phyloP scores from a whole-genome alignment of 2,797 vertebrate species.

The Naso thynnoides region DNA sequence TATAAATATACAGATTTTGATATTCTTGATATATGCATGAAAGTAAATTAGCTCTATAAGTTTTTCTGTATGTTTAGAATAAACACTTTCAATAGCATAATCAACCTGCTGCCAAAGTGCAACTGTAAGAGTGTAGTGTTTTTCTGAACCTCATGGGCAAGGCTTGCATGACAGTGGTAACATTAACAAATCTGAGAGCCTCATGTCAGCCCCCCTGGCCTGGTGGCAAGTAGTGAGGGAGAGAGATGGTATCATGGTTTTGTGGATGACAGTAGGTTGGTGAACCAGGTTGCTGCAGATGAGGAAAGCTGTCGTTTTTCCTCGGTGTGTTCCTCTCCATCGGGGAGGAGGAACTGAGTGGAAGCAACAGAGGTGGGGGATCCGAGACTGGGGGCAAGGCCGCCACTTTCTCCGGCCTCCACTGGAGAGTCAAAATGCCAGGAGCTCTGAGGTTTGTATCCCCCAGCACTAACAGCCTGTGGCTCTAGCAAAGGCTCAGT shows the following conservation, averaged over 20 bases:
- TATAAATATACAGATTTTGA: slow-evolving; percentile 55
- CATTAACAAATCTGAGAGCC: slow-evolving; percentile 26
- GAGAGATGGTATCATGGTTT: slow-evolving; percentile 73
- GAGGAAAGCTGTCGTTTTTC: slow-evolving; percentile 69
- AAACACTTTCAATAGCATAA: slow-evolving; percentile 19
- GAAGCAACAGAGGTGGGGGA: slow-evolving; percentile 95
- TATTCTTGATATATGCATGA: slow-evolving; percentile 19
- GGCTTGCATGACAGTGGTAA: slow-evolving; percentile 42
- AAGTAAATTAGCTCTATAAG: slow-evolving; percentile 3
- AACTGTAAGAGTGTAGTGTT: slow-evolving; percentile 30
- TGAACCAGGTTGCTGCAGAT: slow-evolving; percentile 82
- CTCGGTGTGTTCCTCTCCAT: slow-evolving; percentile 84
- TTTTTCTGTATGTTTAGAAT: slow-evolving; percentile 33
- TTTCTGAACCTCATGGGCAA: slow-evolving; percentile 16
- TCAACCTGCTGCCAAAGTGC: slow-evolving; percentile 49
- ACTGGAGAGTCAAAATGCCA: slow-evolving; percentile 89
- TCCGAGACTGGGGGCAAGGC: slow-evolving; percentile 87
- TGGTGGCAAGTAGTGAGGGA: slow-evolving; percentile 20
- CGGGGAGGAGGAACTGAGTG: slow-evolving; percentile 93
- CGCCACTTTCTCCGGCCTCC: slow-evolving; percentile 54
- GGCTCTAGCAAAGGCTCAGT: slow-evolving; percentile 47
- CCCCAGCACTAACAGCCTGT: slow-evolving; percentile 66
- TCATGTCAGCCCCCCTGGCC: slow-evolving; percentile 12
- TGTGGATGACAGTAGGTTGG: slow-evolving; percentile 79
- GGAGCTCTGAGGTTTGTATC: slow-evolving; percentile 92